Conservation (phyloP, 1,140 invertebrate species). For the Drosophila jambulina region DNA sequence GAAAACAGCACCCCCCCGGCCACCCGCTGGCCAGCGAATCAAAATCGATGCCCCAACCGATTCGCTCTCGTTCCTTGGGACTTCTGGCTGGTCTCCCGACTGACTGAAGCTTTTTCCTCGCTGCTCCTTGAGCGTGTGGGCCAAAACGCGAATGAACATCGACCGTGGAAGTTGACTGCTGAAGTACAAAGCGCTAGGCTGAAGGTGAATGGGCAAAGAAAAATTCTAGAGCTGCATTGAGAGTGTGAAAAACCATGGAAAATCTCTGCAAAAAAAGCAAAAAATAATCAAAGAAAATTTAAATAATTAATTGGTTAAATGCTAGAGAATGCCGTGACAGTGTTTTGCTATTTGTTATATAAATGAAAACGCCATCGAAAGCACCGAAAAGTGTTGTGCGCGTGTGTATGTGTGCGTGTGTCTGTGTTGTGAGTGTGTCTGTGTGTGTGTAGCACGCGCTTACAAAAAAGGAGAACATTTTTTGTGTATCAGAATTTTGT, state of each 20-base stretch:
- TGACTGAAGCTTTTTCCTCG: slow-evolving; percentile 65
- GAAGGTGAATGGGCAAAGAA: slow-evolving; percentile 67
- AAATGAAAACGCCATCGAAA: slow-evolving; percentile 63
- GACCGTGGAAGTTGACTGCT: slow-evolving; percentile 84
- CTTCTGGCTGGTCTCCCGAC: slow-evolving; percentile 1
- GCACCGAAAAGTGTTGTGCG: slow-evolving; percentile 67
- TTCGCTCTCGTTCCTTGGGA: slow-evolving; percentile 55
- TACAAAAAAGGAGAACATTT: slow-evolving; percentile 69
- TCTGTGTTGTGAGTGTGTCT: slow-evolving; percentile 22
- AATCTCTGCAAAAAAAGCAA: slow-evolving; percentile 26
- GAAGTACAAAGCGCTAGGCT: slow-evolving; percentile 77
- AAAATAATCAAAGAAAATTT: slow-evolving; percentile 15
- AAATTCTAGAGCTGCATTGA: slow-evolving; percentile 41
- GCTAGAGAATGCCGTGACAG: slow-evolving; percentile 12
- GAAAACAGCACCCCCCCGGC: background rate
- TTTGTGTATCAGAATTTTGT: slow-evolving; percentile 75
- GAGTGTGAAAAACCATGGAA: slow-evolving; percentile 36
- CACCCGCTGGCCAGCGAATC: slow-evolving; percentile 40
- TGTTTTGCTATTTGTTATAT: slow-evolving; percentile 57
- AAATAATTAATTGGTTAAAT: slow-evolving; percentile 17
- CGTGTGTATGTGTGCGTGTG: slow-evolving; percentile 40
- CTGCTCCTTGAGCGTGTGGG: slow-evolving; percentile 64
- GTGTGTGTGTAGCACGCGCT: slow-evolving; percentile 60
- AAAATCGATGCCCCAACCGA: slow-evolving; percentile 74
- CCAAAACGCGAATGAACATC: slow-evolving; percentile 85